Evolutionary conservation across 2,113 vertebrate species (phyloP).

Genomic region (Notothenia coriiceps): DNA sequence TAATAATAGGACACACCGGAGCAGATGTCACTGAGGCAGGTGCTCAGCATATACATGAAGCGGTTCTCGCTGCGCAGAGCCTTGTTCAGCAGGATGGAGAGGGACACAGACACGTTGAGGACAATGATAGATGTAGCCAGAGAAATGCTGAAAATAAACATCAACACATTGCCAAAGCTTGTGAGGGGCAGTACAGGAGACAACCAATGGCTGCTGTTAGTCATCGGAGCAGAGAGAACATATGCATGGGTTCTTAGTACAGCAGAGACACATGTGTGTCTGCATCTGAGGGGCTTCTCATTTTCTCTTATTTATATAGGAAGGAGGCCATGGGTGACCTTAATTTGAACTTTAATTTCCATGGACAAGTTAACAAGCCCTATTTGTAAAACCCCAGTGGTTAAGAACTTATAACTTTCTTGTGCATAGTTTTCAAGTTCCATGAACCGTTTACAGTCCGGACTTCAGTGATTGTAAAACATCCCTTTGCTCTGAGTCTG

Average conservation of each 20-base stretch:
- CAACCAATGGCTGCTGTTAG: slow-evolving; percentile 54
- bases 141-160: slow-evolving; percentile 79
- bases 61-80: slow-evolving; percentile 81
- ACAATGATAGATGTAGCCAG: slow-evolving; percentile 77
- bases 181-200: slow-evolving; percentile 75
- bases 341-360: slow-evolving; percentile 23
- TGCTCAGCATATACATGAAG: slow-evolving; percentile 87
- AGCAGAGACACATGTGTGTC: background rate
- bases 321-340: slow-evolving; percentile 4
- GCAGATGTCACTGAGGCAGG: slow-evolving; percentile 84
- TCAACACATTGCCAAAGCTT: slow-evolving; percentile 79
- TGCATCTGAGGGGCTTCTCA: slow-evolving; percentile 2
- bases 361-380: slow-evolving; percentile 19
- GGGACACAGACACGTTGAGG: slow-evolving; percentile 79
- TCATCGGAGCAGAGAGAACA: slow-evolving; percentile 57
- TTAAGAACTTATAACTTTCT: background rate
- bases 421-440: background rate
- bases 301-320: slow-evolving; percentile 42
- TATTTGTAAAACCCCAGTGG: background rate
- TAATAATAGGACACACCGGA: slow-evolving; percentile 84
- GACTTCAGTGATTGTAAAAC: background rate
- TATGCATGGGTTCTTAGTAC: background rate
- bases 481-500: background rate
- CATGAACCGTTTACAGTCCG: background rate
- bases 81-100: slow-evolving; percentile 75